Evolutionary conservation across 2,113 vertebrate species (phyloP).

Genomic region (Typhlomys cinereus): DNA sequence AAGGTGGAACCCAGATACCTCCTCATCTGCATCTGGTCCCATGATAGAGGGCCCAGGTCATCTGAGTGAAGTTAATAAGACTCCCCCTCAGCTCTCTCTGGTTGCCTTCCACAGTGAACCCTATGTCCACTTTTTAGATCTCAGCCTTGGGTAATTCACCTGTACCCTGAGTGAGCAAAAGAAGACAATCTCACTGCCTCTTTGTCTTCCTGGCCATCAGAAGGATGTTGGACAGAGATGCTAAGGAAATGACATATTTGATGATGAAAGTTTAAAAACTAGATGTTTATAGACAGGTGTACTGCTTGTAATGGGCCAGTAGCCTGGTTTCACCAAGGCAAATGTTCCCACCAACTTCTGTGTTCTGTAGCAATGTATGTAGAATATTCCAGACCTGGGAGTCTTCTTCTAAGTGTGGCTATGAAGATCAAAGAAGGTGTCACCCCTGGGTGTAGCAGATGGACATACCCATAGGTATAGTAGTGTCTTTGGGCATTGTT

Average conservation of each 20-base stretch:
- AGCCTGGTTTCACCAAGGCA: background rate
- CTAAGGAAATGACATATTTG: background rate
- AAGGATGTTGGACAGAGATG: background rate
- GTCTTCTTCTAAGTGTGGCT: too few relatives aligned
- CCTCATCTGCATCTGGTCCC: background rate
- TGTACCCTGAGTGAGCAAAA: background rate
- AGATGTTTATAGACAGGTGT: background rate
- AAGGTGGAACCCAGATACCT: background rate
- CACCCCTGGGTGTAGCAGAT: too few relatives aligned
- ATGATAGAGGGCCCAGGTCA: background rate
- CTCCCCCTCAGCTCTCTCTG: background rate
- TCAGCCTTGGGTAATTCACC: background rate
- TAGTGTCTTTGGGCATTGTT: too few relatives aligned
- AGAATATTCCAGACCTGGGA: too few relatives aligned
- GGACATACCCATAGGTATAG: too few relatives aligned
- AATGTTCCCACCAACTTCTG: background rate
- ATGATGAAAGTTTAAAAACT: background rate
- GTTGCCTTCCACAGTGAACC: background rate
- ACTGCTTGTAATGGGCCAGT: background rate
- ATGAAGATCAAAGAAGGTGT: too few relatives aligned
- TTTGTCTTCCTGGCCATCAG: background rate
- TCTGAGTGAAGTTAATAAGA: background rate
- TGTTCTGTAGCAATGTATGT: background rate
- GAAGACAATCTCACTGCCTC: background rate
- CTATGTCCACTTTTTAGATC: background rate